Evolutionary conservation across 1,140 invertebrate genomes (phyloP).

Genomic region (Pectinophora gossypiella): DNA sequence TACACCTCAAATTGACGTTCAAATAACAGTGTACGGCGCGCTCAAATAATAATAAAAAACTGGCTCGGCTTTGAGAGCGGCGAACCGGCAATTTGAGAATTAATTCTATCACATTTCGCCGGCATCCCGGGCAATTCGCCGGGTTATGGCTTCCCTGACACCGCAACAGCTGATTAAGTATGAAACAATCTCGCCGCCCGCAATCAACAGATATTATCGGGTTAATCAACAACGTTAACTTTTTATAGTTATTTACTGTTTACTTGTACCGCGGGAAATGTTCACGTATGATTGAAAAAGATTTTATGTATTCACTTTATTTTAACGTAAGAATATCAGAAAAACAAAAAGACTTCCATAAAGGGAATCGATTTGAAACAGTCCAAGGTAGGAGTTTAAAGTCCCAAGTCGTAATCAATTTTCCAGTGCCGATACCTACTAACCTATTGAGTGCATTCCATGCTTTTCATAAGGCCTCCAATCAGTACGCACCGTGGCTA

Average conservation of each 20-base stretch:
- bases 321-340: too few relatives aligned
- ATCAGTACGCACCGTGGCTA: slow-evolving; percentile 48
- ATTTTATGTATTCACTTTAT: too few relatives aligned
- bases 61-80: slow-evolving; percentile 28
- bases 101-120: slow-evolving; percentile 59
- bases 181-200: slow-evolving; percentile 36
- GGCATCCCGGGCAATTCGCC: slow-evolving; percentile 32
- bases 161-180: slow-evolving; percentile 49
- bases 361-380: too few relatives aligned
- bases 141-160: slow-evolving; percentile 39
- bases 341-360: too few relatives aligned
- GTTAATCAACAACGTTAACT: slow-evolving; percentile 37
- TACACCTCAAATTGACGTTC: slow-evolving; percentile 49
- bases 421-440: slow-evolving; percentile 22
- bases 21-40: slow-evolving; percentile 51
- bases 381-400: too few relatives aligned
- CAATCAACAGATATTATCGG: slow-evolving; percentile 38
- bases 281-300: too few relatives aligned
- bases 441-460: slow-evolving; percentile 32
- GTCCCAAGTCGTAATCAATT: neutral
- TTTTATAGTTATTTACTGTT: slow-evolving; percentile 16
- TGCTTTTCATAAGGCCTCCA: slow-evolving; percentile 43
- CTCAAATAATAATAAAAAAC: slow-evolving; percentile 48
- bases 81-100: slow-evolving; percentile 53
- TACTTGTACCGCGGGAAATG: too few relatives aligned